phyloP scores from a whole-genome alignment of 1,140 invertebrate genomes.

The Neodiprion fabricii region DNA sequence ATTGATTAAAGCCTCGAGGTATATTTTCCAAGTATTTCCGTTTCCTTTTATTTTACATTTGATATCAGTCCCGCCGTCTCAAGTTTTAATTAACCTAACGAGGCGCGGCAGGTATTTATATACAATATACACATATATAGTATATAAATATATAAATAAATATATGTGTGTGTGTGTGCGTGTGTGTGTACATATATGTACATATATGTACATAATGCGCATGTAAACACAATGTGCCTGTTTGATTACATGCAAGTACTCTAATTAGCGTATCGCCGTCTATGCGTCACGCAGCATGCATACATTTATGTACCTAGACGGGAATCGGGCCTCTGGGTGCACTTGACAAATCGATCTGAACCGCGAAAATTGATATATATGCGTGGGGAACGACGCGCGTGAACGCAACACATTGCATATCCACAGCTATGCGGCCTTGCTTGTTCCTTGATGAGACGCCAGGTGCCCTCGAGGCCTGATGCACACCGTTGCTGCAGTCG shows the following conservation, averaged over 20 bases:
- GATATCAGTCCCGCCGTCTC: not conserved
- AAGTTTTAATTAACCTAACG: slow-evolving; percentile 6
- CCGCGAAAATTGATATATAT: not conserved
- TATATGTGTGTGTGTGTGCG: too few relatives aligned
- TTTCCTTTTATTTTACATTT: not conserved
- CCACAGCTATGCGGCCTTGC: not conserved
- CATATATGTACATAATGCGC: too few relatives aligned
- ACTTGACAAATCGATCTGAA: not conserved
- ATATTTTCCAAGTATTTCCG: too few relatives aligned
- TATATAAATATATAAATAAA: too few relatives aligned
- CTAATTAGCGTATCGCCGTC: not conserved
- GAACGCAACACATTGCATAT: too few relatives aligned
- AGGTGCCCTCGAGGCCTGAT: not conserved
- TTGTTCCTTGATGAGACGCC: not conserved
- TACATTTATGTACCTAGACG: not conserved
- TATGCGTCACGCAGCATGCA: not conserved
- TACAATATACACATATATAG: too few relatives aligned
- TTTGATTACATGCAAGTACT: not conserved
- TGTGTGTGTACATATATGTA: too few relatives aligned
- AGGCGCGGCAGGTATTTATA: not conserved
- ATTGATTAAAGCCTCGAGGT: too few relatives aligned
- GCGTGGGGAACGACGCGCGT: not conserved
- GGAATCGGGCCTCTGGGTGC: not conserved
- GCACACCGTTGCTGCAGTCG: not conserved
- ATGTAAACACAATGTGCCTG: too few relatives aligned